Conservation (phyloP, 2,797 vertebrate species). For the Arvicola amphibius region DNA sequence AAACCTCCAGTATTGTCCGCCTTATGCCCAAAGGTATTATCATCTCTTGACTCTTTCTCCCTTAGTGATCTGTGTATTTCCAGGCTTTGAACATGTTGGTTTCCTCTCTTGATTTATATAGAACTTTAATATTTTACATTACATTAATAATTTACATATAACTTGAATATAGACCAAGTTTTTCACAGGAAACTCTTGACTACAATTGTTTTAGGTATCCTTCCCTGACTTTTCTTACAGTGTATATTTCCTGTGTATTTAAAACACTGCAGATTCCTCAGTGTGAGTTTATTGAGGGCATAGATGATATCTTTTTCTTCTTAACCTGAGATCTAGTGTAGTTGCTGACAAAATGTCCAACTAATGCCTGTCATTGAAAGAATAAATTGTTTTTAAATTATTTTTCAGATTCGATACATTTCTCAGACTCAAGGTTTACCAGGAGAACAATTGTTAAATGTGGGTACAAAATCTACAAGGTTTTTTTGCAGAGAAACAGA, state of each 20-base stretch:
- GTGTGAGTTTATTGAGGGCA: constrained; percentile 23
- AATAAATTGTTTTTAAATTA: constrained; percentile 61
- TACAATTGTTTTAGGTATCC: constrained; percentile 19
- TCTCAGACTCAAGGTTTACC: constrained; percentile 99
- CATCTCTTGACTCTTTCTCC: not conserved
- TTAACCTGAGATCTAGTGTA: not conserved
- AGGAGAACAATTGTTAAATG: constrained; percentile 95
- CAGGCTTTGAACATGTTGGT: not conserved
- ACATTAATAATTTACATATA: not conserved
- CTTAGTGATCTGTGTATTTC: not conserved
- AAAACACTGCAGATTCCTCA: not conserved
- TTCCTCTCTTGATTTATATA: not conserved
- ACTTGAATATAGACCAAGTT: not conserved
- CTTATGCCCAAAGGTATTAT: not conserved
- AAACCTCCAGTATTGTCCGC: not conserved
- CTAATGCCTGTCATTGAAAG: constrained; percentile 42
- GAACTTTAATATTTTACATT: not conserved
- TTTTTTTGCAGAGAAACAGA: constrained; percentile 97
- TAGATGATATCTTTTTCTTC: constrained; percentile 19
- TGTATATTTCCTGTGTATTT: not conserved
- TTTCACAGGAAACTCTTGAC: not conserved
- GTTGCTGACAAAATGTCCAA: constrained; percentile 12
- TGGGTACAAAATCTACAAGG: constrained; percentile 96
- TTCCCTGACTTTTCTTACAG: constrained; percentile 38
- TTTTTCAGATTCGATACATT: constrained; percentile 97